Conservation (phyloP, 2,888 invertebrate genomes). For the Hemistola chrysoprasaria region DNA sequence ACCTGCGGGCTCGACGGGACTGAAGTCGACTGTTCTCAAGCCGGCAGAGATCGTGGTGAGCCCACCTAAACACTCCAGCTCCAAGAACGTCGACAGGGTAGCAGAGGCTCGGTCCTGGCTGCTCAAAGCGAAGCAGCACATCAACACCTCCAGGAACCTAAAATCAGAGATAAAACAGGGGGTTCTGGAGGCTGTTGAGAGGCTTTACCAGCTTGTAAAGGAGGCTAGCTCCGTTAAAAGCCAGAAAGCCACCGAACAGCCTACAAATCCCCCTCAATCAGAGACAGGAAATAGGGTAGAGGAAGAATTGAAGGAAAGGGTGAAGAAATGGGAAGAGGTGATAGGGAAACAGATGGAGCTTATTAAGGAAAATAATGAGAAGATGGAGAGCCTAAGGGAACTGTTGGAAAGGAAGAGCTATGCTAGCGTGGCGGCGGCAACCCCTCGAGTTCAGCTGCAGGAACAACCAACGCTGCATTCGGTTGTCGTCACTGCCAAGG, state of each 20-base stretch:
- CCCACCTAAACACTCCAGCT: background rate
- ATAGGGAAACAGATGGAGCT: too few relatives aligned
- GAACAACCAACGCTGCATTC: slow-evolving; percentile 10
- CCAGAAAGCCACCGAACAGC: background rate
- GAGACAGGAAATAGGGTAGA: too few relatives aligned
- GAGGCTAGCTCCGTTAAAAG: background rate
- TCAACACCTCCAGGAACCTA: background rate
- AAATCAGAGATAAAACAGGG: background rate
- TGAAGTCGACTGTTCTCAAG: too few relatives aligned
- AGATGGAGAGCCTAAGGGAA: slow-evolving; percentile 32
- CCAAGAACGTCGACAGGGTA: background rate
- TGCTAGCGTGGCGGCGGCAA: background rate
- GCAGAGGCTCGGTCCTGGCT: background rate
- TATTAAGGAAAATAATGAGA: too few relatives aligned
- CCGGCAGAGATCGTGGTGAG: too few relatives aligned
- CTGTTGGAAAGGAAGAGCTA: slow-evolving; percentile 2
- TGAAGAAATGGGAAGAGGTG: too few relatives aligned
- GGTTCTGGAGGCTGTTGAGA: background rate
- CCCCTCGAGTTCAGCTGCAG: background rate
- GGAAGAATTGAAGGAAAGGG: too few relatives aligned
- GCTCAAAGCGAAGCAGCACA: background rate
- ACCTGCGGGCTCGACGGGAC: too few relatives aligned
- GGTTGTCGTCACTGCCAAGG: background rate
- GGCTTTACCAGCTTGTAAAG: background rate
- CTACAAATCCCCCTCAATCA: background rate